phyloP scores from a whole-genome alignment of 2,888 invertebrate species.

The Lithophane ornitopus region DNA sequence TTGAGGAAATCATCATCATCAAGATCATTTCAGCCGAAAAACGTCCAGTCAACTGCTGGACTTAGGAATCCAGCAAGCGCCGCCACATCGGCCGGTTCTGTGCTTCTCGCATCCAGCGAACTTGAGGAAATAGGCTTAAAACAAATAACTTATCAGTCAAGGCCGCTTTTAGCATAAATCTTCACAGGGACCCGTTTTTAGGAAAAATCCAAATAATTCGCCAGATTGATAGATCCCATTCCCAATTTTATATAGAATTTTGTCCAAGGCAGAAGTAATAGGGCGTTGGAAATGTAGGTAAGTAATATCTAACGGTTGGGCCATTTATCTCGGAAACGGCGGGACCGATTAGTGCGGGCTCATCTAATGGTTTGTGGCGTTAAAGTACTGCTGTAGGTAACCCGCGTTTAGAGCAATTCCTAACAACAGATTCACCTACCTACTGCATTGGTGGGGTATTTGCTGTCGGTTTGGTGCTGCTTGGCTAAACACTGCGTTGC shows the following conservation, averaged over 20 bases:
- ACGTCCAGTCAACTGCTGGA: not conserved
- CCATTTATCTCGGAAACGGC: constrained; percentile 60
- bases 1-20: not conserved
- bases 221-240: constrained; percentile 16
- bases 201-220: not conserved
- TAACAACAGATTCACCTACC: constrained; percentile 18
- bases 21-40: not conserved
- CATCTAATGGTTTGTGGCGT: constrained; percentile 57
- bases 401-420: constrained; percentile 37
- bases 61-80: not conserved
- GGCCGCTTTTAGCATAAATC: not conserved
- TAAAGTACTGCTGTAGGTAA: constrained; percentile 54
- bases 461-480: not conserved
- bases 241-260: constrained; percentile 36
- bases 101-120: not conserved
- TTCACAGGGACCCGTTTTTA: fast-evolving
- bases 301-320: constrained; percentile 48
- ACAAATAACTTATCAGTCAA: not conserved
- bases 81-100: too few relatives aligned
- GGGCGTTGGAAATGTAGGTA: constrained; percentile 53
- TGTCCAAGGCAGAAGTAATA: constrained; percentile 38
- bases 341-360: constrained; percentile 58
- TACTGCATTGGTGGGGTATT: not conserved
- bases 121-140: not conserved
- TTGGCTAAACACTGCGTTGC: not conserved